Evolutionary conservation across 2,888 invertebrate species (phyloP), one percentile per base, ranked within the genome.

Genomic region (Pocota personata): DNA sequence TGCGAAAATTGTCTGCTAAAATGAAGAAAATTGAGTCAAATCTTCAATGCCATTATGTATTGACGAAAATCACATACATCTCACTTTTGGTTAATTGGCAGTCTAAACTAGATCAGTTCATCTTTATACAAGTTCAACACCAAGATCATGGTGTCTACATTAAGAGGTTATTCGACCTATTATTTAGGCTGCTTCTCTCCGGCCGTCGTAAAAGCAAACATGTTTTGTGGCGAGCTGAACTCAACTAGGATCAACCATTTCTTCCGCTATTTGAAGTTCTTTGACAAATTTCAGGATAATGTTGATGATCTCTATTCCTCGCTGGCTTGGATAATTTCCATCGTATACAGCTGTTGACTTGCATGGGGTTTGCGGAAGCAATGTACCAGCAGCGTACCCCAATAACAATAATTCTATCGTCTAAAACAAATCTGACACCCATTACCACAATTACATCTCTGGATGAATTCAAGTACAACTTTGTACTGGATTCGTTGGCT

Each of bases 111-210:
- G 66, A 80, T 58, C 57, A 58, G 8, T 80, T 75, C 24, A 58
- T 75, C n/a, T 75, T 82, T 32, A 64, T 35, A 5, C 46, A 75
- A 8, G 12, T 10, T 2, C 16, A 57, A 10, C 27, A 21, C 1
- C n/a, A 66, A 12, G 43, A 69, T 10, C 46, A 16, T 16, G 14
- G 2, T 10, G 21, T 50, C 0, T 60, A 43, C 12, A 77, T 27
- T 1, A 72, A 60, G 24, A 12, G 77, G 8, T 5, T 79, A 0
- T 79, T 50, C n/a, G 72, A 79, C 7, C 58, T 48, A n/a, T n/a
- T n/a, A n/a, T 4, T 55, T 77, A 8, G 78, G 67, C 40, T 78
- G 78, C 60, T 24, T 83, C 0, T 73, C 78, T 2, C 46, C 78
- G 12, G 58, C 78, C 14, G 35, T 60, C 1, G 57, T 73, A 16